Evolutionary conservation across 1,140 invertebrate species (phyloP), one percentile per base, ranked within the genome.

Genomic region (Saccostrea echinata): DNA sequence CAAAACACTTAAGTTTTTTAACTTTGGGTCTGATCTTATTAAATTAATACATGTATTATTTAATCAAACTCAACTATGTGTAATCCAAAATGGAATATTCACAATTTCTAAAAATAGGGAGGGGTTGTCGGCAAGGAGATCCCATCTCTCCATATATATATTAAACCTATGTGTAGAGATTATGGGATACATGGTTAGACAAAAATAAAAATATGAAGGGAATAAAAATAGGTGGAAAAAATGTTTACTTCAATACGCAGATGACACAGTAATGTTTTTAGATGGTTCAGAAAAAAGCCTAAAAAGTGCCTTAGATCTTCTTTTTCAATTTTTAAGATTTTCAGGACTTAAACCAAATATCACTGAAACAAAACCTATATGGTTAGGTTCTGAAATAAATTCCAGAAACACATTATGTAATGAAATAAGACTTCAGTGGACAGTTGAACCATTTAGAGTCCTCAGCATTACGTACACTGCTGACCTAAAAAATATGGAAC

Each of bases 121-220:
- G 86, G 52, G 83, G 88, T 21, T 89, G 85, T 80, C 24, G 84
- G 51, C 88, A 86, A 83, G 85, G 88, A 1, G 88, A 89, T 61
- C 82, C 85, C 0, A 51, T 89, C 0, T 88, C 87, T 4, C 84
- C 84, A 3, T 88, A 88, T 43, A 21, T 85, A 4, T 88, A 81
- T 82, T 81, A 85, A 11, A 53, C 84, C 3, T 83, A n/a, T n/a
- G n/a, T n/a, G n/a, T n/a, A n/a, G n/a, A n/a, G n/a, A n/a, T n/a
- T n/a, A n/a, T n/a, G n/a, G n/a, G n/a, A n/a, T n/a, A n/a, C n/a
- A n/a, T n/a, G n/a, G n/a, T n/a, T n/a, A n/a, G n/a, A n/a, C n/a
- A 80, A 43, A 21, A 85, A 85, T 61, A 81, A 61, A n/a, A n/a
- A 82, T 24, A 88, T 88, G 52, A 83, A 86, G 64, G 84, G 88